Evolutionary conservation across 2,797 vertebrate species (phyloP).

Genomic region (Chelonia mydas): DNA sequence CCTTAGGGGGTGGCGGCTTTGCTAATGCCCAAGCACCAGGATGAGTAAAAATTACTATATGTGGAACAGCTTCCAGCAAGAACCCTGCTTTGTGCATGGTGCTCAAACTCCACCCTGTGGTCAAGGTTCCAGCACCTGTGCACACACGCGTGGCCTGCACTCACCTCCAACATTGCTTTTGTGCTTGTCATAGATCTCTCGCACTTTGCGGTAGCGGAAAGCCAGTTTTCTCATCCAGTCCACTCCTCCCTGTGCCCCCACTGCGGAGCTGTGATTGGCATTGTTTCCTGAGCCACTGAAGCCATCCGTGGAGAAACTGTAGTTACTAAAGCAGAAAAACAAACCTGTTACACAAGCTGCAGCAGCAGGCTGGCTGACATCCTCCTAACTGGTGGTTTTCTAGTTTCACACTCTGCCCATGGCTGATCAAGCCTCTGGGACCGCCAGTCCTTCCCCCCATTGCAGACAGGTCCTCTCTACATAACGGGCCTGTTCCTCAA

Average conservation of each 20-base stretch:
- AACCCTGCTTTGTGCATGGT: rapidly evolving
- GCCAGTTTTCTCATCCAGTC: conserved; percentile 99
- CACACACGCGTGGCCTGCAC: conserved; percentile 25
- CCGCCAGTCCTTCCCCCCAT: background rate
- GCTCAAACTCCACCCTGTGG: background rate
- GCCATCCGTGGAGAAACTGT: conserved; percentile 94
- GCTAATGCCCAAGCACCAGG: background rate
- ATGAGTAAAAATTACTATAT: background rate
- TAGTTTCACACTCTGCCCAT: background rate
- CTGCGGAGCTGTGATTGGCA: conserved; percentile 81
- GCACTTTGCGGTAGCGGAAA: conserved; percentile 95
- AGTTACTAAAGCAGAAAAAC: conserved; percentile 84
- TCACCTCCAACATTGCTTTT: conserved; percentile 93
- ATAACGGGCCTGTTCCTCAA: background rate
- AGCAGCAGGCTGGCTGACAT: background rate
- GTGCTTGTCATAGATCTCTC: conserved; percentile 95
- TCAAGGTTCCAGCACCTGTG: background rate
- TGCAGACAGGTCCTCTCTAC: background rate
- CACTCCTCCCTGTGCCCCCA: conserved; percentile 93
- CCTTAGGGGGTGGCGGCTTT: background rate
- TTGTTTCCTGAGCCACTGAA: conserved; percentile 90
- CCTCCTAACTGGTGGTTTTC: background rate
- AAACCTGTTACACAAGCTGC: background rate
- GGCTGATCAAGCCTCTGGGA: background rate
- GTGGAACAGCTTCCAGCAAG: background rate